Conservation (phyloP, 2,113 vertebrate species). For the Hemichromis elongatus region DNA sequence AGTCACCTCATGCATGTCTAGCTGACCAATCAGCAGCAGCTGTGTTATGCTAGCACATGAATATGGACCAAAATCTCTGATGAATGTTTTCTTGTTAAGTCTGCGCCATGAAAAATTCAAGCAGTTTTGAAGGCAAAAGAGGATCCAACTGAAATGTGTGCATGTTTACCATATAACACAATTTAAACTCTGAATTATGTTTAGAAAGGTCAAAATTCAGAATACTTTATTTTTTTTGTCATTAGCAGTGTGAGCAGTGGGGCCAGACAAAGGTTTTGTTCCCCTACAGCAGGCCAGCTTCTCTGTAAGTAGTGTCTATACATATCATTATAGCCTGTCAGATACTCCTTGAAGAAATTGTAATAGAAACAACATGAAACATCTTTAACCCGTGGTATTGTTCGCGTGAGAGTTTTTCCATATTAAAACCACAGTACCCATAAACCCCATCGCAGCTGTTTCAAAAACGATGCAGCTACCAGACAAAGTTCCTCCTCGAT, state of each 20-base stretch:
- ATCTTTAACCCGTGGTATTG: not conserved
- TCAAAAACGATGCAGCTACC: not conserved
- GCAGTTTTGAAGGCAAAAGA: not conserved
- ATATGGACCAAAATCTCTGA: not conserved
- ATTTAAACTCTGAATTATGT: not conserved
- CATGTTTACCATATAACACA: not conserved
- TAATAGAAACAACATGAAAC: not conserved
- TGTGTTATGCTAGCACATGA: not conserved
- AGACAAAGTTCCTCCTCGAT: constrained; percentile 10
- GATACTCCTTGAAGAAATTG: not conserved
- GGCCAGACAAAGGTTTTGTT: not conserved
- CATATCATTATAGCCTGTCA: not conserved
- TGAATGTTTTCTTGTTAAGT: not conserved
- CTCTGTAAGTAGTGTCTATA: not conserved
- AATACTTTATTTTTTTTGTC: not conserved
- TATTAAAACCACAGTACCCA: constrained; percentile 11
- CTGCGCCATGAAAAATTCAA: not conserved
- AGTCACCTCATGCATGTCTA: not conserved
- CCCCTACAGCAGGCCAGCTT: not conserved
- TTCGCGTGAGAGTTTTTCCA: not conserved
- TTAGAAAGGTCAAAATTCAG: not conserved
- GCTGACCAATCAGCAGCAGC: not conserved
- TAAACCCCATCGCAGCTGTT: not conserved
- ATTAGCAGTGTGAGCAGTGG: not conserved
- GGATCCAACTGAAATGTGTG: not conserved